Base-by-base conservation (phyloP, 2,888 invertebrate genomes). In the Cephus runcator region DNA sequence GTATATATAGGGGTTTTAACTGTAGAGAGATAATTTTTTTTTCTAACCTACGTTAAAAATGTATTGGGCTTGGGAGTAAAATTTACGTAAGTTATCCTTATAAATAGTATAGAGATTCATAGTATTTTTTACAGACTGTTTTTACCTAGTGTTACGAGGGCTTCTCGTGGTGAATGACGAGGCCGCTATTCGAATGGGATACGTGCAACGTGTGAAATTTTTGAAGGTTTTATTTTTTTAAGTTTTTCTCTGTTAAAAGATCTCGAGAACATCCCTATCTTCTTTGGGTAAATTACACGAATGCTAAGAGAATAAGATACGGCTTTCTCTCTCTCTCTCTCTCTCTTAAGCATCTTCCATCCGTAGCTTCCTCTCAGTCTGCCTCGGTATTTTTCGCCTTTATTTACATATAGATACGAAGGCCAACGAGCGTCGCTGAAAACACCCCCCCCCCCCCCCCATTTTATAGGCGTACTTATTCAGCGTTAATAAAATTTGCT, bases 331-430 rank as follows among this genome's bases (percentile, higher is more conserved):
- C 76, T 35, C n/a, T n/a, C 79, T 81, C 75, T 76, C 75, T 79
- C 75, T 75, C 75, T 79, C 78, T 30, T 33, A 30, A 56, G 23
- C 23, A 56, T 56, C 40, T 23, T 9, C 2, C 40, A 56, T 23
- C 40, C 9, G 40, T 56, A 56, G 23, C 40, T 15, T 56, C 40
- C 23, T 23, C 40, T 56, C 23, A 2, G 82, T 83, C 81, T 82
- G 81, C 79, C 80, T 82, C 79, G 82, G 81, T 83, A 83, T 79
- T 84, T 87, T 87, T 34, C 74, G 34, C 74, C 74, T 35, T 23
- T 87, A 89, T 90, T 90, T 90, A 88, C 90, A 90, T 89, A 89
- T 87, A 89, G 89, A 89, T 90, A 88, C 87, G 88, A 86, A 85
- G 84, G 84, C 77, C 83, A 84, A 86, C 71, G 71, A 71, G 40